These are phyloP conservation scores for Vidua macroura DNA, from an alignment of 2,113 vertebrate species.

Conservation along the genomic window DNA sequence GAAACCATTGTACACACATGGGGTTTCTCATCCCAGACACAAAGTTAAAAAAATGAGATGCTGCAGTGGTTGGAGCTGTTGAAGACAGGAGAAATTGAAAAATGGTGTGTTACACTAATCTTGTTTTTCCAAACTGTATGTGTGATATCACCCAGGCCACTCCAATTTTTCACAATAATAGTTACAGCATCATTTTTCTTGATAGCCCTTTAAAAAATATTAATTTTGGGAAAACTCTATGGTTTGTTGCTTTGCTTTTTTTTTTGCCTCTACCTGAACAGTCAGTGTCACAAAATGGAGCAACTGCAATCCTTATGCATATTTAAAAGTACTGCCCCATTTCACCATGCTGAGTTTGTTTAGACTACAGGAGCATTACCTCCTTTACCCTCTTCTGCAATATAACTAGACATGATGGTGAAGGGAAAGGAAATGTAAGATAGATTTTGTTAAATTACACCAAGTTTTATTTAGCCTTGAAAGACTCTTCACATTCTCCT, in stretches of 20 bases:
- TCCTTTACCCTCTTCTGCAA: constrained; percentile 36
- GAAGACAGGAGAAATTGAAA: constrained; percentile 42
- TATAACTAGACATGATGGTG: background rate
- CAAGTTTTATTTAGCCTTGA: constrained; percentile 2
- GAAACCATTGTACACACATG: background rate
- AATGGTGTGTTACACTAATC: constrained; percentile 38
- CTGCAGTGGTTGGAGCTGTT: background rate
- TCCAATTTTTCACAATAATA: constrained; percentile 42
- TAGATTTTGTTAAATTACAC: background rate
- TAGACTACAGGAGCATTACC: constrained; percentile 34
- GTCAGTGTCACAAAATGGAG: constrained; percentile 28
- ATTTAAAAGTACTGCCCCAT: constrained; percentile 42
- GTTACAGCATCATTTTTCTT: constrained; percentile 25
- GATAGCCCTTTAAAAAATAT: background rate
- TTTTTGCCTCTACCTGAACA: background rate
- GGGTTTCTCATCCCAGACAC: constrained; percentile 1
- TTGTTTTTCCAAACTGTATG: constrained; percentile 30
- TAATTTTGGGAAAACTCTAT: background rate
- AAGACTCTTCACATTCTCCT: background rate
- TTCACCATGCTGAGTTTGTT: constrained; percentile 19
- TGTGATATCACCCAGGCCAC: background rate
- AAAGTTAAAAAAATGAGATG: constrained; percentile 24
- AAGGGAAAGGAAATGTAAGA: background rate
- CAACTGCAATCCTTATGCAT: constrained; percentile 49
- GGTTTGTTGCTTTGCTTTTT: background rate